Evolutionary conservation across 2,797 vertebrate genomes (phyloP), one percentile per base, ranked within the genome.

Genomic region (Eremophila alpestris): DNA sequence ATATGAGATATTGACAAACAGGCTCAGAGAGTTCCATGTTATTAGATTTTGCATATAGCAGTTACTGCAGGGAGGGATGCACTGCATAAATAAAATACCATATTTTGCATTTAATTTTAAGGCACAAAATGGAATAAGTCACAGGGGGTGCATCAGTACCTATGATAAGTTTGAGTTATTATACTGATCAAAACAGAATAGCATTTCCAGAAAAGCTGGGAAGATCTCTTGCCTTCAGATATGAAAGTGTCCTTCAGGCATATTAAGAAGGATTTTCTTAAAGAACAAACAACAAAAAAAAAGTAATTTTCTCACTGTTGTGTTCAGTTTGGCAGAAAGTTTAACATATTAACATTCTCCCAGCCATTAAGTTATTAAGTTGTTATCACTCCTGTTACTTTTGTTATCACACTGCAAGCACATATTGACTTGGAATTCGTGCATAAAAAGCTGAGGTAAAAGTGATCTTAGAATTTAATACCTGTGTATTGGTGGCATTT

Each of bases 101-200:
- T 76, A 82, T 91, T 97, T 97, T 93, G 83, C 75, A 95, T 93
- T 91, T 96, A 54, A 96, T 95, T 97, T 93, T 69, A 49, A 91
- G 87, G 87, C 62, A 86, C 87, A 81, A 94, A 95, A 95, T 86
- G 71, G 60, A 94, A 69, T 80, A 94, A 97, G 93, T 96, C 93
- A 64, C 87, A 88, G 90, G 62, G 62, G 75, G 91, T 95, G 30
- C 78, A 89, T 96, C 91, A 84, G 90, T 97, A 97, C 82, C 95
- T 93, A 21, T 34, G 52, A 90, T 58, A 74, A 23, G 9, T 82
- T 96, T 95, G 93, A 94, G 87, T 91, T 94, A 45, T 87, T 94
- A 71, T 45, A 49, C 89, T 95, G 91, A 85, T 97, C 93, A 87
- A 62, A 96, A 55, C 49, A 48, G 58, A 87, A 73, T 75, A 30